Percentiles rank a stretch among this genome's conserved stretches.
phyloP scores from a whole-genome alignment of 2,888 invertebrate species.

The Chironomus tentans region DNA sequence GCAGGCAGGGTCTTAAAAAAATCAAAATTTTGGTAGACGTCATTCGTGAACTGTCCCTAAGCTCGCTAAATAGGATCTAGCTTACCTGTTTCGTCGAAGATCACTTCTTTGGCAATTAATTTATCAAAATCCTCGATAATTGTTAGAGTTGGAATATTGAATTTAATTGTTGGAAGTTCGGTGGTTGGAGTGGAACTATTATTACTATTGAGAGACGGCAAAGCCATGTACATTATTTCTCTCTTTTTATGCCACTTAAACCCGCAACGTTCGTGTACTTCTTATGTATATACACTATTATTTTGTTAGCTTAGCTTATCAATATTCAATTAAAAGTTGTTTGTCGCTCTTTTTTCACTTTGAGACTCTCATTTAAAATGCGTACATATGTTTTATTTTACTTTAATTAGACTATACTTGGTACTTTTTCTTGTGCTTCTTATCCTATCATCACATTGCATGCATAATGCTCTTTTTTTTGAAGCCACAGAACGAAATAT shows the following conservation, averaged over 20 bases:
- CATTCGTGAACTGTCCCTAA: no score
- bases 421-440: background rate
- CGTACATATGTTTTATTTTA: background rate
- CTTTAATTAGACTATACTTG: background rate
- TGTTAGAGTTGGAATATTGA: constrained; percentile 10
- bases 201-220: constrained; percentile 3
- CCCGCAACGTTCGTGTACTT: background rate
- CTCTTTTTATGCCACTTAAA: background rate
- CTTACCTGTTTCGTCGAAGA: constrained; percentile 31
- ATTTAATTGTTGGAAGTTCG: background rate
- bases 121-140: constrained; percentile 43
- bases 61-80: no score
- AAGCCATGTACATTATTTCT: constrained; percentile 23
- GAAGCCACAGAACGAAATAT: background rate
- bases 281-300: background rate
- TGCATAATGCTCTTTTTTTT: background rate
- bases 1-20: no score
- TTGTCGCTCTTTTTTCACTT: background rate
- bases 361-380: background rate
- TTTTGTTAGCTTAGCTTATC: background rate
- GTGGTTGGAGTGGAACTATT: constrained; percentile 6
- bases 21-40: no score
- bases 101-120: constrained; percentile 43
- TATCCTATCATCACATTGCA: background rate
- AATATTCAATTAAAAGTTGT: background rate